phyloP scores from a whole-genome alignment of 2,888 invertebrate species.

The Malthinus seriepunctatus region DNA sequence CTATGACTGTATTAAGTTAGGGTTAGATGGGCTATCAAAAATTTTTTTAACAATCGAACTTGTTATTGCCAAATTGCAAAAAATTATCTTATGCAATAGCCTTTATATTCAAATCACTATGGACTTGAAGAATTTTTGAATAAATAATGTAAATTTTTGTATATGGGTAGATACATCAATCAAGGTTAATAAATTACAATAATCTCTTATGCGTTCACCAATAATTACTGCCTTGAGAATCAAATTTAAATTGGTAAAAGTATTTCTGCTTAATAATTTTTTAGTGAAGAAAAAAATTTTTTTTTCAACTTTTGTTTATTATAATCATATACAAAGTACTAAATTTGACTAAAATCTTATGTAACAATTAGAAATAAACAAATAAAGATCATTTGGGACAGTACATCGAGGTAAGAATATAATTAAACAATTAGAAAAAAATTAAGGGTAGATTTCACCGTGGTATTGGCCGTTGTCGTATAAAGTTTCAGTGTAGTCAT shows the following conservation, averaged over 20 bases:
- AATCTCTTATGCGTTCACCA: no score
- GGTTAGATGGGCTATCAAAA: no score
- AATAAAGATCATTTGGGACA: background rate
- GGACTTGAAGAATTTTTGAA: no score
- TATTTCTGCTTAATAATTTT: background rate
- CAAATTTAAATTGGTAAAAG: background rate
- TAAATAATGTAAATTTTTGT: no score
- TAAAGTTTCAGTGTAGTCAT: constrained; percentile 40
- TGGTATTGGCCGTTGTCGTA: constrained; percentile 48
- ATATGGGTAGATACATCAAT: no score
- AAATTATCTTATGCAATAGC: no score
- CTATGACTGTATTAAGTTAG: no score
- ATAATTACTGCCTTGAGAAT: background rate
- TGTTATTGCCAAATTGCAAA: no score
- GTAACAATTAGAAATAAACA: background rate
- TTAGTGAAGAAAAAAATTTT: background rate
- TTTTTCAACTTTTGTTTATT: background rate
- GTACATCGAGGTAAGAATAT: constrained; percentile 4
- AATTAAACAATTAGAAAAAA: constrained; percentile 1
- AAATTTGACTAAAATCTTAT: no score
- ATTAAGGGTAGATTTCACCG: constrained; percentile 35
- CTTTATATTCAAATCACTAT: no score
- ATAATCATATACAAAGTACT: constrained; percentile 1
- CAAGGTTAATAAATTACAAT: no score
- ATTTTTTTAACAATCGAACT: no score